phyloP scores from a whole-genome alignment of 2,888 invertebrate genomes.

The Pimpla rufipes region DNA sequence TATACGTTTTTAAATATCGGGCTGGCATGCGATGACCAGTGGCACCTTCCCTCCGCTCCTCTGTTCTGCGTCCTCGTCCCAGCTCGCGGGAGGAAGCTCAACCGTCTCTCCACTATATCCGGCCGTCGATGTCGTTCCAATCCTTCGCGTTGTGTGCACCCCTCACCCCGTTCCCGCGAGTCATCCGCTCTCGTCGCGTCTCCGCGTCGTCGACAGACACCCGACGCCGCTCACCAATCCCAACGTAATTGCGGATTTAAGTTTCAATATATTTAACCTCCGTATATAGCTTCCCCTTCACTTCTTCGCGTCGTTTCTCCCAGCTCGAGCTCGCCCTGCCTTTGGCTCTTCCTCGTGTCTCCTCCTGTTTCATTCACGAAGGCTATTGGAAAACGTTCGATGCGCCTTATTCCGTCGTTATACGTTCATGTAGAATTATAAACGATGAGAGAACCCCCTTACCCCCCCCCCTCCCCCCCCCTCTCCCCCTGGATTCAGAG shows the following conservation, averaged over 20 bases:
- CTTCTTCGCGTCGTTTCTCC: background rate
- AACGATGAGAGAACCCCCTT: background rate
- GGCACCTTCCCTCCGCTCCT: too few species aligned
- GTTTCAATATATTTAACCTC: slow-evolving; percentile 56
- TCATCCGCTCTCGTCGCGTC: background rate
- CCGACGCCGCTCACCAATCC: slow-evolving; percentile 40
- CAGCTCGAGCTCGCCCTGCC: background rate
- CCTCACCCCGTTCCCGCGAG: background rate
- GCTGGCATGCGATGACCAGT: too few species aligned
- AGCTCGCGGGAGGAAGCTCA: too few species aligned
- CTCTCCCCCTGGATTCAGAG: slow-evolving; percentile 6
- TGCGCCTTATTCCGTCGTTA: slow-evolving; percentile 21
- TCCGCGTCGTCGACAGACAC: slow-evolving; percentile 1
- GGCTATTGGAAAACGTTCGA: slow-evolving; percentile 49
- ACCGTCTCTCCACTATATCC: too few species aligned
- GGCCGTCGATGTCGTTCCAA: too few species aligned
- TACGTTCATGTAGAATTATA: slow-evolving; percentile 21
- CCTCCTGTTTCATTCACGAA: slow-evolving; percentile 27
- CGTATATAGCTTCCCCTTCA: background rate
- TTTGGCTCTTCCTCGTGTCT: slow-evolving; percentile 29
- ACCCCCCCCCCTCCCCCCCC: too few species aligned
- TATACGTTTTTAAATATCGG: too few species aligned
- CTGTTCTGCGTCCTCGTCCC: too few species aligned
- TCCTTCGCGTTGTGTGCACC: background rate
- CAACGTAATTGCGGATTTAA: slow-evolving; percentile 61